phyloP scores from a whole-genome alignment of 2,113 vertebrate genomes.

The Hemicordylus capensis region DNA sequence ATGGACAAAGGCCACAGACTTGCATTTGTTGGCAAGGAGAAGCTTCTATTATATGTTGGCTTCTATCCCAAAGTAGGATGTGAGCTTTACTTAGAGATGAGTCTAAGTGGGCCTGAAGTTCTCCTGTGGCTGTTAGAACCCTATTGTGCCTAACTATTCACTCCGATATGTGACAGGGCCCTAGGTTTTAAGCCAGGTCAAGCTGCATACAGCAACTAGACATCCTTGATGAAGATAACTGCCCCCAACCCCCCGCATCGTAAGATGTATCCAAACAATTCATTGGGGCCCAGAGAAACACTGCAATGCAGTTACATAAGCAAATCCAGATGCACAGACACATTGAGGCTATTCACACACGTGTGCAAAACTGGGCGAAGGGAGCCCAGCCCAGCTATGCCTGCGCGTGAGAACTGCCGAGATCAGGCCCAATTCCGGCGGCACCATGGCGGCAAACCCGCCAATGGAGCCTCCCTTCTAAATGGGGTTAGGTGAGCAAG shows the following conservation, averaged over 20 bases:
- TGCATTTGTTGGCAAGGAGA: not conserved
- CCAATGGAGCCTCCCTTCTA: no score
- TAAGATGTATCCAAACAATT: not conserved
- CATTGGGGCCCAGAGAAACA: not conserved
- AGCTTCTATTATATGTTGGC: accelerated
- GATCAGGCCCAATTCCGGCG: no score
- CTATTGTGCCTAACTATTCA: not conserved
- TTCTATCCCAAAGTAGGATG: not conserved
- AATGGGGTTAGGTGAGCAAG: no score
- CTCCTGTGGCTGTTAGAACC: not conserved
- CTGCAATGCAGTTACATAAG: not conserved
- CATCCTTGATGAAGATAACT: not conserved
- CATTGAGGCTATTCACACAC: not conserved
- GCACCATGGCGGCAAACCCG: no score
- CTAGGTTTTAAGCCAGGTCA: not conserved
- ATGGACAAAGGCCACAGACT: not conserved
- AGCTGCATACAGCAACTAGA: not conserved
- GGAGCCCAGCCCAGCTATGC: no score
- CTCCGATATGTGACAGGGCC: not conserved
- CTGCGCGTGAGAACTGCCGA: no score
- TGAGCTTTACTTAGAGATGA: not conserved
- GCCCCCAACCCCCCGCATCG: not conserved
- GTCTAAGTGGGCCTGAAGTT: not conserved
- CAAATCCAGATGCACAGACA: not conserved
- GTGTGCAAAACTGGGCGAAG: no score